Evolutionary conservation across 2,113 vertebrate genomes (phyloP).

Genomic region (Sturnira hondurensis): DNA sequence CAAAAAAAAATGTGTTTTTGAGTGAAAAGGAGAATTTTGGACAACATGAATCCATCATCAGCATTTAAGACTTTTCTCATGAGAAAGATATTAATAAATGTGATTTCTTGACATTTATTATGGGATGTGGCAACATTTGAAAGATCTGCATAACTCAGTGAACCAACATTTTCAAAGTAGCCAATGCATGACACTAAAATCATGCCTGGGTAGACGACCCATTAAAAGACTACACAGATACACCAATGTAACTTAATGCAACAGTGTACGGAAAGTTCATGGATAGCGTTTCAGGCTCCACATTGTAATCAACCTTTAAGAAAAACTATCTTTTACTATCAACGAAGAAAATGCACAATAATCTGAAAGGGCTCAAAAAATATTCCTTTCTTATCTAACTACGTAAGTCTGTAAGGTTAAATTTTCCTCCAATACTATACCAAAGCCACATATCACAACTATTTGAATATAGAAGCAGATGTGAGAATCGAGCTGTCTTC

Average conservation of each 20-base stretch:
- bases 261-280: background rate
- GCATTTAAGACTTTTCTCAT: background rate
- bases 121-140: background rate
- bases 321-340: background rate
- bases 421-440: background rate
- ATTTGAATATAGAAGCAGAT: background rate
- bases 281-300: background rate
- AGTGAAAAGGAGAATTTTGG: slow-evolving; percentile 1
- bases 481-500: background rate
- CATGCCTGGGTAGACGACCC: background rate
- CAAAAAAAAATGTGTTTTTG: slow-evolving; percentile 17
- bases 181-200: background rate
- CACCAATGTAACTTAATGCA: background rate
- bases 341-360: background rate
- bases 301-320: background rate
- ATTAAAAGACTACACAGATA: background rate
- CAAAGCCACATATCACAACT: background rate
- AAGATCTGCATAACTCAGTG: background rate
- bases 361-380: background rate
- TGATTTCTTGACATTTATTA: background rate
- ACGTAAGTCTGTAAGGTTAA: background rate
- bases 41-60: background rate
- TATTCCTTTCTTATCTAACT: background rate
- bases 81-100: background rate
- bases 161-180: background rate